Base-by-base conservation (phyloP, 53 echinoderm and acorn worm species). In the Henricia sp. region DNA sequence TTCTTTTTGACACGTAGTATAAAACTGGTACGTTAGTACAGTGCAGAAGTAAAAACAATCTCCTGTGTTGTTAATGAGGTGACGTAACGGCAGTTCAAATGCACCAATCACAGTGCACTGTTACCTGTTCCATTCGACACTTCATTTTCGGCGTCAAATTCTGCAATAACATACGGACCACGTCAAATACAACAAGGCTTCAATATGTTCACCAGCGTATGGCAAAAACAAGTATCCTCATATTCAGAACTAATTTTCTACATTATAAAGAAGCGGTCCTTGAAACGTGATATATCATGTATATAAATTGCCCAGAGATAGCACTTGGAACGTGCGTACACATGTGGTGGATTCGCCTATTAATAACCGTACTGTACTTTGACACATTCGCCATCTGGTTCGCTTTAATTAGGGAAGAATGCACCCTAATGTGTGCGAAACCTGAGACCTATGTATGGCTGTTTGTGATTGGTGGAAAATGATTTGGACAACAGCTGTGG, bases 81-180 rank as follows among this genome's bases (percentile, higher is more conserved):
- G 73, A 24, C 51, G 51, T 36, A 21, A 34, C 24, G 19, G 5
- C 3, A 40, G 17, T 33, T 19, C n/a, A 36, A 35, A 8, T 34
- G 73, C 16, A 21, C 10, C 36, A 52, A 19, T 24, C 73, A n/a
- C 32, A 52, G 35, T 77, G 77, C 57, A 63, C 26, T 24, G 59
- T 77, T 80, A 80, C 80, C 80, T 80, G 80, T 48, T 13, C 64
- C 80, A 37, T 64, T 33, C 19, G 10, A 34, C n/a, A 64, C 50
- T 63, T 20, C 63, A 38, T 80, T 80, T 62, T 34, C 29, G 33
- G n/a, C 21, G 63, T 63, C 30, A 35, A 41, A 58, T 38, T 44
- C 80, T 63, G 80, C 80, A 46, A 62, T n/a, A 80, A 64, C 80
- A 80, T 28, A 63, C 35, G 57, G 76, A 58, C 76, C 76, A 76